Base-by-base conservation (phyloP, 2,888 invertebrate genomes). In the Magallana nippona region DNA sequence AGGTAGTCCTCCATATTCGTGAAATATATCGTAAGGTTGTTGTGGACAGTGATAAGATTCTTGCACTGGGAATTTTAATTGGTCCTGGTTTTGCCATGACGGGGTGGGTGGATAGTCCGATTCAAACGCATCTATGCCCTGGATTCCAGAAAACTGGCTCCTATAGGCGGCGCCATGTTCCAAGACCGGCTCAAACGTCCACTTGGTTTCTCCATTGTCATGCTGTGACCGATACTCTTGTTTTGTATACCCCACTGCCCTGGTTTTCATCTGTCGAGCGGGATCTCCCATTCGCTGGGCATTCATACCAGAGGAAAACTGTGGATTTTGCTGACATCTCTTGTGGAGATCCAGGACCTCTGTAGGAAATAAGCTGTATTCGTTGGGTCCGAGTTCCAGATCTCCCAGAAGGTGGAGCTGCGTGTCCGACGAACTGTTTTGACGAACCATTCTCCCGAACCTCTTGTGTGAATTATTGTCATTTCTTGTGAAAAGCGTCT, bases 381-480 rank as follows among this genome's bases (percentile, higher is more conserved):
- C 82, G 60, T 63, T 32, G 19, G 56, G 71, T 17, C 32, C 78
- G 13, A 62, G 78, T 56, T 78, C 79, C 2, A 79, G 63, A 8
- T 83, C 82, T 32, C 86, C 86, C 1, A 87, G 79, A 80, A 87
- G 88, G 82, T 91, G 89, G 11, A 96, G 94, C 89, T 96, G 96
- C 3, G 96, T 96, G 90, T 96, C 96, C 0, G 96, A 96, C 83
- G 96, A 95, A 86, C 94, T 94, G 89, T 94, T 94, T 85, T 94
- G 93, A 55, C 94, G 93, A 84, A 94, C 95, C 95, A 95, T 95
- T 87, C 94, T 94, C 82, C 82, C 87, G 90, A 84, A 79, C 10
- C 79, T 80, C 79, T 78, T 83, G 5, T 78, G 62, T 19, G 83
- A 85, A 10, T 71, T 82, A 22, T 85, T 71, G 15, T 84, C 82